phyloP scores from a whole-genome alignment of 1,140 invertebrate species.

The Brachionus angularis region DNA sequence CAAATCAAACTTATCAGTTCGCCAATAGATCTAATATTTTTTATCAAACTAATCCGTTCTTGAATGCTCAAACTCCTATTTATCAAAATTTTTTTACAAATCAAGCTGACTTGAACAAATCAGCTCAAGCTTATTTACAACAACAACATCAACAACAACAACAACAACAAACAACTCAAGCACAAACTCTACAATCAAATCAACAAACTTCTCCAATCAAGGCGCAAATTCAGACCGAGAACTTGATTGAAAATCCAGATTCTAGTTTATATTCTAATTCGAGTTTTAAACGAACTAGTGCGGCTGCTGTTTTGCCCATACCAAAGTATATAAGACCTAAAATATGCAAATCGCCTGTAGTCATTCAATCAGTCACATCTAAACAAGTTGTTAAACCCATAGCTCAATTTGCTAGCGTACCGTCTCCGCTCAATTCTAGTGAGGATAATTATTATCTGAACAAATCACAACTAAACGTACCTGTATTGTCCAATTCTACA shows the following conservation, averaged over 20 bases:
- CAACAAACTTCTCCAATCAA: no score
- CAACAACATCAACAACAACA: no score
- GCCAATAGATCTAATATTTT: neutral
- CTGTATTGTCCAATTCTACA: no score
- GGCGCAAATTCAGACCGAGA: neutral
- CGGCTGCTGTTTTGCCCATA: constrained; percentile 1
- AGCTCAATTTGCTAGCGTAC: neutral
- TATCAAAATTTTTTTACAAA: constrained; percentile 21
- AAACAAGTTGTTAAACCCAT: constrained; percentile 10
- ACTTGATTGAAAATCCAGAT: neutral
- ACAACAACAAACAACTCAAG: no score
- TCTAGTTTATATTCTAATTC: neutral
- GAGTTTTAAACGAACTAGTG: constrained; percentile 15
- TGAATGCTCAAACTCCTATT: neutral
- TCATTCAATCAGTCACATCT: constrained; percentile 3
- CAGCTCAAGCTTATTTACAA: no score
- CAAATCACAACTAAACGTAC: no score
- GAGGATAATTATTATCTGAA: no score
- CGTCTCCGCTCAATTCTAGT: no score
- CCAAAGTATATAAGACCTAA: constrained; percentile 21
- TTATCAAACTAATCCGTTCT: constrained; percentile 27
- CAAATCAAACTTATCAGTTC: neutral
- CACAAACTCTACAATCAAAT: no score
- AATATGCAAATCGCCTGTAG: constrained; percentile 18
- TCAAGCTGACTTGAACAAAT: no score